Base-by-base conservation (phyloP, 1,140 invertebrate species). In the Oedothorax gibbosus region DNA sequence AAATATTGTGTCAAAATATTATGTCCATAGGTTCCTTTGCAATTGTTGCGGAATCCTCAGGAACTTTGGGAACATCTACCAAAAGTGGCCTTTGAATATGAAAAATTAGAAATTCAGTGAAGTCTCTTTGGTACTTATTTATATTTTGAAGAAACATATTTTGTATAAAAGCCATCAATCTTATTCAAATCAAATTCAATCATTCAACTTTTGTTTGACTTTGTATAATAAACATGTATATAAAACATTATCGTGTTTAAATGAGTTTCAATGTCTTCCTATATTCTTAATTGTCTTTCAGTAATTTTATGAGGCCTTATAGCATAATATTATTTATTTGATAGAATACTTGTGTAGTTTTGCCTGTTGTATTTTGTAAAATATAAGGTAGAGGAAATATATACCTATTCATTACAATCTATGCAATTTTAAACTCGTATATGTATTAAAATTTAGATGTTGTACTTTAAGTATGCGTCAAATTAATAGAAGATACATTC, bases 21-120 rank as follows among this genome's bases (percentile, higher is more conserved):
- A 35, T 35, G 35, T 5, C 35, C 35, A 35, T 35, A 35, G 35
- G 35, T 35, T 35, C 35, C 35, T 35, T 35, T 35, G 35, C 35
- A 35, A 35, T 35, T 35, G 1, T 35, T 35, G 35, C 35, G 35
- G 62, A 88, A 90, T 83, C 89, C 90, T 14, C 89, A 90, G 86
- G 89, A 89, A 82, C 86, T 91, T 8, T 87, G 86, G 20, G 86
- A 88, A 21, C 86, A 89, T 65, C 86, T 91, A 54, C 87, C 88
- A 50, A 64, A 88, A 7, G 87, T 86, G 49, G 78, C 84, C 60
- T 88, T 89, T 88, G 73, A 84, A n/a, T 88, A 87, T 88, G 88
- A 90, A 86, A 90, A 89, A 87, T 82, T 91, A 8, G 64, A 86
- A 77, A 76, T 87, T 79, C 53, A 54, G 60, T 80, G 53, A 49